A percentile compares a stretch with the other conserved stretches of the same genome.
Evolutionary conservation across 2,888 invertebrate species (phyloP).

Genomic region (Sinohyriopsis cumingii): DNA sequence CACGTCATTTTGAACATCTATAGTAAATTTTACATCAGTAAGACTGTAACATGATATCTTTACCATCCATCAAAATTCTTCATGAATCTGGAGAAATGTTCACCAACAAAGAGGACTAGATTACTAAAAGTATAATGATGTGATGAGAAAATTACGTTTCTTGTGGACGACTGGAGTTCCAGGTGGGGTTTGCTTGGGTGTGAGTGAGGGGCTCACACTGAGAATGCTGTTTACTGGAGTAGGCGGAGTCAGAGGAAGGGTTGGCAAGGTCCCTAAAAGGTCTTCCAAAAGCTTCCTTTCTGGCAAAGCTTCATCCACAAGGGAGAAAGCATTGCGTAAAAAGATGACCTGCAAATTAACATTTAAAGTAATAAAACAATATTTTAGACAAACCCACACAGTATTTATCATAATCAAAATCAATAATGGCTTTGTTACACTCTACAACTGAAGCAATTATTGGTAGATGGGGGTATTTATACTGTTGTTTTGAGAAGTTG

Average conservation of each 20-base stretch:
- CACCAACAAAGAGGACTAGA: no score
- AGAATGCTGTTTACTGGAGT: slow-evolving; percentile 18
- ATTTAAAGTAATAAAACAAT: slow-evolving; percentile 1
- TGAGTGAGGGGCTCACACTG: slow-evolving; percentile 29
- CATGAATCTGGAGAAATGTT: no score
- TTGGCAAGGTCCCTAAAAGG: slow-evolving; percentile 69
- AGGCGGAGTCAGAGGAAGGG: slow-evolving; percentile 23
- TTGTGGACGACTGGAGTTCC: slow-evolving; percentile 60
- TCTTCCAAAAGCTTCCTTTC: slow-evolving; percentile 70
- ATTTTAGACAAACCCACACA: background rate
- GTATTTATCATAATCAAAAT: background rate
- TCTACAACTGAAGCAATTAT: no score
- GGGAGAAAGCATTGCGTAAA: slow-evolving; percentile 62
- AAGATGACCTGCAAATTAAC: slow-evolving; percentile 68
- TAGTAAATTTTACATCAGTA: no score
- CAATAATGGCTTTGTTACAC: background rate
- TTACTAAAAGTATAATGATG: no score
- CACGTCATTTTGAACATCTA: no score
- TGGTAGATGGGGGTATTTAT: no score
- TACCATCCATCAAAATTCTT: no score
- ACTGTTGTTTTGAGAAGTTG: no score
- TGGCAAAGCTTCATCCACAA: slow-evolving; percentile 62
- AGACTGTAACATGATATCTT: no score
- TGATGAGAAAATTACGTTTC: slow-evolving; percentile 28
- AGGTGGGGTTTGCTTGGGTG: slow-evolving; percentile 61